phyloP scores from a whole-genome alignment of 2,113 vertebrate genomes.

The Scytalopus superciliaris region DNA sequence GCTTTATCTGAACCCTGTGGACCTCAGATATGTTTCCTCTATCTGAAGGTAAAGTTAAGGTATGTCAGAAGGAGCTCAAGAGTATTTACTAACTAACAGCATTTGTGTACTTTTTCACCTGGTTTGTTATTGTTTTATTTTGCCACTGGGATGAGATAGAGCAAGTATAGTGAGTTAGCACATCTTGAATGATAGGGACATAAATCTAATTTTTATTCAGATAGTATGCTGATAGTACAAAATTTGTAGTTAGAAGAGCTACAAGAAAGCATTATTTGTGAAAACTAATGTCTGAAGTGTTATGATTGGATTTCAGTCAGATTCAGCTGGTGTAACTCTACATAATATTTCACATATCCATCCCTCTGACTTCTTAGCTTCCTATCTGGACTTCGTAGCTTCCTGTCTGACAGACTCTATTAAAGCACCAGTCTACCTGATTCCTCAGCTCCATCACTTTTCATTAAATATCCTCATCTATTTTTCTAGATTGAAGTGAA shows the following conservation, averaged over 20 bases:
- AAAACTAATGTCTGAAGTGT: neutral
- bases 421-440: neutral
- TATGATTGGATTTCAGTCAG: neutral
- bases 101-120: neutral
- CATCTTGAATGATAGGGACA: accelerated
- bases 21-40: neutral
- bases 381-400: neutral
- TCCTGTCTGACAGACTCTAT: neutral
- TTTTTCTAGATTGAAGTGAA: neutral
- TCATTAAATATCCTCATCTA: neutral
- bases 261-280: neutral
- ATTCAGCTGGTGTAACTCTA: neutral
- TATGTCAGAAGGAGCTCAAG: neutral
- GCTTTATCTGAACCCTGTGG: neutral
- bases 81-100: neutral
- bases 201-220: neutral
- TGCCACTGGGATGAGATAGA: neutral
- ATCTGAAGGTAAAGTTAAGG: neutral
- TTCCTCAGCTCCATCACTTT: neutral
- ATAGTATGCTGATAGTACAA: neutral
- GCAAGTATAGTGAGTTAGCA: neutral
- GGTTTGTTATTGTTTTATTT: neutral
- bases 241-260: neutral
- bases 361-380: neutral
- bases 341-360: neutral